These are phyloP conservation scores for Rhea americana DNA, from an alignment of 2,113 vertebrate species.

Conservation along the genomic window DNA sequence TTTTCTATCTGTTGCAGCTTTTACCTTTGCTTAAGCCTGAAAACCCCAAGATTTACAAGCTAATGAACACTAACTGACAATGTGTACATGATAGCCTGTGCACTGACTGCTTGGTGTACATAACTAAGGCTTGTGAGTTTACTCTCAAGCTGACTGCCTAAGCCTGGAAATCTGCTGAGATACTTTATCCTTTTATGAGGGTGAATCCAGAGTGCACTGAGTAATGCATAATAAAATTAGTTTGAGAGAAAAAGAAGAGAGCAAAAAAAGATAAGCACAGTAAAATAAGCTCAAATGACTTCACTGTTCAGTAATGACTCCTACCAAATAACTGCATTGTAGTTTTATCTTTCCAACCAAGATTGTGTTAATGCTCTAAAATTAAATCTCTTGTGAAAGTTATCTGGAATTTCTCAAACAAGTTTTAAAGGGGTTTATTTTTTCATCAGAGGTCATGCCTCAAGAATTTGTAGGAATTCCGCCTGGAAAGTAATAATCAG, in stretches of 20 bases:
- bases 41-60: constrained; percentile 57
- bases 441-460: constrained; percentile 86
- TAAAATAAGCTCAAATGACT: constrained; percentile 84
- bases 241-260: constrained; percentile 38
- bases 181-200: constrained; percentile 81
- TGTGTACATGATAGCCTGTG: constrained; percentile 31
- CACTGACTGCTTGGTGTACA: constrained; percentile 19
- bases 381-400: constrained; percentile 86
- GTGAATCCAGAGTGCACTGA: constrained; percentile 81
- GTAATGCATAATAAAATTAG: constrained; percentile 82
- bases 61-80: constrained; percentile 43
- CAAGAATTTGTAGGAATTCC: constrained; percentile 90
- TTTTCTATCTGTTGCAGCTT: constrained; percentile 54
- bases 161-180: constrained; percentile 74
- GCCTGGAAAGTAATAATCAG: constrained; percentile 92
- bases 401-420: constrained; percentile 90
- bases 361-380: constrained; percentile 85
- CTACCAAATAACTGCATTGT: constrained; percentile 80
- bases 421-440: constrained; percentile 87
- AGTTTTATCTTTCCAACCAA: constrained; percentile 83
- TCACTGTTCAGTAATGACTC: constrained; percentile 82
- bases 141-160: constrained; percentile 63
- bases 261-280: constrained; percentile 74
- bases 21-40: constrained; percentile 56
- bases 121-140: constrained; percentile 55